phyloP scores from a whole-genome alignment of 2,888 invertebrate genomes.

The Eulithis prunata region DNA sequence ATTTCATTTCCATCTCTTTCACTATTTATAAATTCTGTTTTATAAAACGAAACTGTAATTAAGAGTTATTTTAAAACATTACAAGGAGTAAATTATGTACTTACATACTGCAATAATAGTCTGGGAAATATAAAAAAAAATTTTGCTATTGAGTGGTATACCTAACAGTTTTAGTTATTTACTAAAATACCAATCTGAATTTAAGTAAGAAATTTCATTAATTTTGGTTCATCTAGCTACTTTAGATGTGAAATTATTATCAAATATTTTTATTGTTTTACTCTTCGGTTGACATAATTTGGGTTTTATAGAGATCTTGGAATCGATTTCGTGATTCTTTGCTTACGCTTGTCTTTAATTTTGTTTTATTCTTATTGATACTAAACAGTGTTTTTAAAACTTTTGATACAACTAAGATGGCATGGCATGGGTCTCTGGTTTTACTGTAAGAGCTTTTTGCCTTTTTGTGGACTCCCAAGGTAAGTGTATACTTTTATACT shows the following conservation, averaged over 20 bases:
- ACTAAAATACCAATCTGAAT: constrained; percentile 2
- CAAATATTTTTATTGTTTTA: not conserved
- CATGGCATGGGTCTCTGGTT: constrained; percentile 66
- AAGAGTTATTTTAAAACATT: constrained; percentile 78
- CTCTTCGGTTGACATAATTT: constrained; percentile 36
- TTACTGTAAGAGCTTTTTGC: constrained; percentile 43
- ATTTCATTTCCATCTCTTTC: constrained; percentile 56
- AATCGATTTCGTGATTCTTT: constrained; percentile 77
- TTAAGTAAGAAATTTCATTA: not conserved
- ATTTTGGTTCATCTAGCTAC: constrained; percentile 10
- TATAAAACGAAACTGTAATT: constrained; percentile 58
- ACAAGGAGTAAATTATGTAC: constrained; percentile 81
- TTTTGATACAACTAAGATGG: constrained; percentile 37
- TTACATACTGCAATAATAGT: constrained; percentile 39
- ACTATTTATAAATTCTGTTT: constrained; percentile 53
- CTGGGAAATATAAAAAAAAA: constrained; percentile 33
- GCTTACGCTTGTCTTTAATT: constrained; percentile 49
- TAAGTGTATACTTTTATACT: constrained; percentile 62
- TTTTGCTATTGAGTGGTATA: constrained; percentile 51
- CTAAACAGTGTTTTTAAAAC: not conserved
- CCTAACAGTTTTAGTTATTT: constrained; percentile 25
- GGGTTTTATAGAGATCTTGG: constrained; percentile 59
- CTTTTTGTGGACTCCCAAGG: constrained; percentile 58
- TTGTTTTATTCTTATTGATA: constrained; percentile 25
- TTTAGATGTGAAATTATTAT: constrained; percentile 7